A percentile compares a stretch with the other conserved stretches of the same genome.
Conservation (phyloP, 2,113 vertebrate genomes). For the Sterrhoptilus dennistouni region DNA sequence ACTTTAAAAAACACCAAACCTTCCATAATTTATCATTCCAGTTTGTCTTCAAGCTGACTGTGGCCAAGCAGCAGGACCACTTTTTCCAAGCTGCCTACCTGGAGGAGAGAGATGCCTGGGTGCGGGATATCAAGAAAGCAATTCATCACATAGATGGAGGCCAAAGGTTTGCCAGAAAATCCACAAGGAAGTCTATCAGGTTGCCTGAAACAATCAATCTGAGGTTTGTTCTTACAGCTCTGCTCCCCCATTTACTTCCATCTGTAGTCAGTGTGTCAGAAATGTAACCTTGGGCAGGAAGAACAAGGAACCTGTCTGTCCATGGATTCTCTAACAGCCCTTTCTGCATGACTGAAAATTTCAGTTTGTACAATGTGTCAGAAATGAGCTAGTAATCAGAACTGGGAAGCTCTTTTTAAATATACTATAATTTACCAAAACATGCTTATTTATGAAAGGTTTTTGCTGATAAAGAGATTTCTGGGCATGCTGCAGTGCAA, state of each 20-base stretch:
- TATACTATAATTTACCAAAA: neutral
- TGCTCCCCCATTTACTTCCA: neutral
- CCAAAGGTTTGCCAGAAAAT: conserved; percentile 90
- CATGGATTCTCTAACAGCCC: neutral
- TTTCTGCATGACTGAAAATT: neutral
- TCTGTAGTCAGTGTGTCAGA: neutral
- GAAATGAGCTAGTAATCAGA: neutral
- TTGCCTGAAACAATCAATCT: conserved; percentile 88
- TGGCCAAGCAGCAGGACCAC: conserved; percentile 88
- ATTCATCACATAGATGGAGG: conserved; percentile 83
- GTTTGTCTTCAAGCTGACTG: conserved; percentile 92
- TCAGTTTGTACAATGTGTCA: neutral
- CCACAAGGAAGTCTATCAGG: conserved; percentile 89
- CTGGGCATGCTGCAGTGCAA: neutral
- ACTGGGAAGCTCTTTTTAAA: neutral
- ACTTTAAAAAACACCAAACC: neutral
- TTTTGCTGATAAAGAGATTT: neutral
- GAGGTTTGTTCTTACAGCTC: conserved; percentile 72
- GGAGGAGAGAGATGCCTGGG: conserved; percentile 94
- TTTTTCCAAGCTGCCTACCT: conserved; percentile 92
- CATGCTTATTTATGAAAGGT: neutral
- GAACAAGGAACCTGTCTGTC: neutral
- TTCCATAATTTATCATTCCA: conserved; percentile 51
- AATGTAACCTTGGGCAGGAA: neutral
- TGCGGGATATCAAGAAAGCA: conserved; percentile 88